Evolutionary conservation across 2,888 invertebrate genomes (phyloP).

Genomic region (Spodoptera picta): DNA sequence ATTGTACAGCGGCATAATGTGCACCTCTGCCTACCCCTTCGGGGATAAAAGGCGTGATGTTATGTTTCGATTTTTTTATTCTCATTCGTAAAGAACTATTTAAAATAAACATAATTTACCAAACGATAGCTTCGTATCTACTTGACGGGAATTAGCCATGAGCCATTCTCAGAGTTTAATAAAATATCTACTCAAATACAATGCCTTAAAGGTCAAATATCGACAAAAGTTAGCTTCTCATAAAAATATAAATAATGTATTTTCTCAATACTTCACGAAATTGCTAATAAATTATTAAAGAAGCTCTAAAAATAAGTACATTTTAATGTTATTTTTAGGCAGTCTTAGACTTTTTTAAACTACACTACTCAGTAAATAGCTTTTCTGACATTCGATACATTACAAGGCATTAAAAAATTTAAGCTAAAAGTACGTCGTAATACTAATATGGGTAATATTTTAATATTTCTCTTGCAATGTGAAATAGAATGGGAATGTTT

Average conservation of each 20-base stretch:
- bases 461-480: constrained; percentile 58
- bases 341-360: constrained; percentile 16
- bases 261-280: no score
- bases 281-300: constrained; percentile 1
- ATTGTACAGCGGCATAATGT: no score
- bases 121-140: no score
- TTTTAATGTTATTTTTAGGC: constrained; percentile 2
- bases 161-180: no score
- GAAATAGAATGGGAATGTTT: constrained; percentile 66
- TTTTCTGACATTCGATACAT: constrained; percentile 16
- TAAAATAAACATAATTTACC: no score
- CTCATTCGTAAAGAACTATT: no score
- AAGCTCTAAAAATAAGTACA: constrained; percentile 3
- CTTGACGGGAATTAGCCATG: no score
- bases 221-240: not conserved
- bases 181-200: no score
- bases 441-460: constrained; percentile 51
- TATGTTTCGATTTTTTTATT: no score
- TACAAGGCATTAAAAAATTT: constrained; percentile 29
- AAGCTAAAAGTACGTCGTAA: constrained; percentile 6
- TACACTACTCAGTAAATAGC: constrained; percentile 20
- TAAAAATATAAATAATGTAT: no score
- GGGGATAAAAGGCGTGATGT: no score
- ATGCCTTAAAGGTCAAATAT: not conserved
- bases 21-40: no score